A percentile compares a stretch with the other conserved stretches of the same genome.
These are phyloP conservation scores for Ambastaia sidthimunki DNA, from an alignment of 2,797 vertebrate genomes.

Conservation along the genomic window DNA sequence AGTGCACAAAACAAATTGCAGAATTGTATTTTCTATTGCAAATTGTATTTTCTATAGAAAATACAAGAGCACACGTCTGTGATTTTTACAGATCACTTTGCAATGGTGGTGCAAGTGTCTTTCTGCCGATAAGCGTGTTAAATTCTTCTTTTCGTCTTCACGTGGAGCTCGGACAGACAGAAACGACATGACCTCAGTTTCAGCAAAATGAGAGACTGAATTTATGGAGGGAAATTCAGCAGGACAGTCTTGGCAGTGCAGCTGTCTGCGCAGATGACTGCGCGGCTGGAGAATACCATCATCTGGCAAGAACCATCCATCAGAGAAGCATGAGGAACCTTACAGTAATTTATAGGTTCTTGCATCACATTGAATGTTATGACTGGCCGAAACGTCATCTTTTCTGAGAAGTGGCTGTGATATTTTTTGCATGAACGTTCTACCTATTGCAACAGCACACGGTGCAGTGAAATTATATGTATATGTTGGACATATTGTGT, in stretches of 20 bases:
- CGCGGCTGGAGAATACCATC: slow-evolving; percentile 69
- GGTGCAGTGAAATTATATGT: no score
- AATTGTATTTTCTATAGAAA: no score
- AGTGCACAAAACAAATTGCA: no score
- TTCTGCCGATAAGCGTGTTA: slow-evolving; percentile 3
- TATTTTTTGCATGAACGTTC: no score
- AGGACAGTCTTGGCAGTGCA: slow-evolving; percentile 61
- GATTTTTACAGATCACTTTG: not conserved
- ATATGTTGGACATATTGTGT: not conserved
- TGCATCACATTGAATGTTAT: slow-evolving; percentile 67
- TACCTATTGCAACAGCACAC: not conserved
- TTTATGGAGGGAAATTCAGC: slow-evolving; percentile 70
- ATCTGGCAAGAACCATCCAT: slow-evolving; percentile 69
- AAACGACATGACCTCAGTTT: slow-evolving; percentile 69
- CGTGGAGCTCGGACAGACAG: slow-evolving; percentile 48
- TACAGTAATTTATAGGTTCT: slow-evolving; percentile 77
- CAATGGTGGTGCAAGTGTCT: not conserved
- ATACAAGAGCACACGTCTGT: not conserved
- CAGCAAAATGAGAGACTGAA: slow-evolving; percentile 66
- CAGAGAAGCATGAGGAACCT: slow-evolving; percentile 65
- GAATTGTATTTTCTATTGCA: no score
- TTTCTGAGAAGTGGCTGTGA: slow-evolving; percentile 55
- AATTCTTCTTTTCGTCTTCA: not conserved
- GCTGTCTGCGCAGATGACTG: slow-evolving; percentile 65
- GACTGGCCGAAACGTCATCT: slow-evolving; percentile 67